These are phyloP conservation scores for Albula goreensis DNA, from an alignment of 2,113 vertebrate genomes.

Conservation along the genomic window DNA sequence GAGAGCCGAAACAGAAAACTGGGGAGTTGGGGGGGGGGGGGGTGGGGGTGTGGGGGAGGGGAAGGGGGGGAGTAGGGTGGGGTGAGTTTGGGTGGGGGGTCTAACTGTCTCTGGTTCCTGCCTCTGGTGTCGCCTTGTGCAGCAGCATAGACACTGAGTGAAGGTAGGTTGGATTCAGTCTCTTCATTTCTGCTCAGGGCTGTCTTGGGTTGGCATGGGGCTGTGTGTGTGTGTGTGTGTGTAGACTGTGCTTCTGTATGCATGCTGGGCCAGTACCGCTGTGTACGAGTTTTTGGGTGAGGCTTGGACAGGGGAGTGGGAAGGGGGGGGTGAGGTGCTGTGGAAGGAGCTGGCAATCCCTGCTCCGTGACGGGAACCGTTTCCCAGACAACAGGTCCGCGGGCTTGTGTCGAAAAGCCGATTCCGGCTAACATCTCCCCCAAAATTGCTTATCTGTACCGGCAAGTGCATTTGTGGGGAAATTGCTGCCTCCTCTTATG, in stretches of 20 bases:
- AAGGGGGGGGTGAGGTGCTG: too few species aligned
- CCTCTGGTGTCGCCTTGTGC: background rate
- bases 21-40: background rate
- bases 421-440: background rate
- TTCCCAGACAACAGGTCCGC: too few species aligned
- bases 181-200: background rate
- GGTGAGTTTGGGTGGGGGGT: background rate
- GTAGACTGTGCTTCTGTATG: too few species aligned
- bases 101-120: background rate
- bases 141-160: background rate
- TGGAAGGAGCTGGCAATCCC: too few species aligned
- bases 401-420: background rate
- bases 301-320: too few species aligned
- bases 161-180: slow-evolving; percentile 20
- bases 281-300: too few species aligned
- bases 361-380: too few species aligned
- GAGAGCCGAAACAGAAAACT: background rate
- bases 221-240: background rate
- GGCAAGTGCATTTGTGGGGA: too few species aligned
- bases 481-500: too few species aligned
- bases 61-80: background rate
- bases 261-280: too few species aligned
- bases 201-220: background rate
- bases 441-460: too few species aligned
- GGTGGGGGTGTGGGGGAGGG: background rate